These are phyloP conservation scores for Puffinus mauretanicus DNA, from an alignment of 2,113 vertebrate genomes.

Conservation along the genomic window DNA sequence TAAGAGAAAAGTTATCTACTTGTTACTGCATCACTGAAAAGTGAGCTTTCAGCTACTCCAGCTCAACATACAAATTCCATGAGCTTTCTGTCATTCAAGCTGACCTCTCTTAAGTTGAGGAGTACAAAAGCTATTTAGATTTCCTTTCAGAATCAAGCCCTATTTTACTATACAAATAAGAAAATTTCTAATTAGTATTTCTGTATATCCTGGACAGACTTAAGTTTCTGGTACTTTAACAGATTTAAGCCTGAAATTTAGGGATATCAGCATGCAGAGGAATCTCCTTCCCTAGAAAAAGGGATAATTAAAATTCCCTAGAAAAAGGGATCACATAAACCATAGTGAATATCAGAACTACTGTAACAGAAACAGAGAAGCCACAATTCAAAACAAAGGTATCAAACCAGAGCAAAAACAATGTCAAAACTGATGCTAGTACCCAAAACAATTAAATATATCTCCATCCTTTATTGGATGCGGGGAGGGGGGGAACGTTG, in stretches of 20 bases:
- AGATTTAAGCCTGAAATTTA: neutral
- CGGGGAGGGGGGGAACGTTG: too few relatives aligned
- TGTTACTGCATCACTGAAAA: neutral
- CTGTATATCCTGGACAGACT: neutral
- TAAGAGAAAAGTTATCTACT: neutral
- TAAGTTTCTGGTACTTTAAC: neutral
- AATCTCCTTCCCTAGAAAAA: neutral
- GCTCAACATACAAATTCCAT: neutral
- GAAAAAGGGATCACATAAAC: neutral
- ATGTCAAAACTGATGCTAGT: neutral
- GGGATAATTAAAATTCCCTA: neutral
- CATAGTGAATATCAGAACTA: neutral
- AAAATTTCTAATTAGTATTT: neutral
- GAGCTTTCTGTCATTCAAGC: neutral
- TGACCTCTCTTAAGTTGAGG: neutral
- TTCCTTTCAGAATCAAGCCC: neutral
- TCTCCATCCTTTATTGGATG: too few relatives aligned
- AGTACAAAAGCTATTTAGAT: neutral
- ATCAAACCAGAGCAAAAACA: neutral
- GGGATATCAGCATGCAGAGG: neutral
- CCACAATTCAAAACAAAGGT: neutral
- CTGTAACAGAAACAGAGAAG: neutral
- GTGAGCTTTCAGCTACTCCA: neutral
- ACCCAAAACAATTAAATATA: neutral
- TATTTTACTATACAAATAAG: neutral